These are phyloP conservation scores for Bucorvus abyssinicus DNA, from an alignment of 2,797 vertebrate genomes.

Conservation along the genomic window DNA sequence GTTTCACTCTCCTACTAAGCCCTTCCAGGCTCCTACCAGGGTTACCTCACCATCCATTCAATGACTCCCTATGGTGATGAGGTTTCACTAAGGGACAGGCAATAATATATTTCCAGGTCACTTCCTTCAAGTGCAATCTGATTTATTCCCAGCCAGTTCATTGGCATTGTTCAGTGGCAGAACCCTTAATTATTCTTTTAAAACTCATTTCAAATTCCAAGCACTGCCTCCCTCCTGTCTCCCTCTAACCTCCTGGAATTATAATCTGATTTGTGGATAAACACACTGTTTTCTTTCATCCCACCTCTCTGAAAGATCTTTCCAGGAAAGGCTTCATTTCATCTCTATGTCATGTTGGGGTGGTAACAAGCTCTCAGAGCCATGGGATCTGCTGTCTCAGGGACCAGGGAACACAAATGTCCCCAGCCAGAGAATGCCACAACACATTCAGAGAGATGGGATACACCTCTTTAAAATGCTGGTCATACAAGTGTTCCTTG, in stretches of 20 bases:
- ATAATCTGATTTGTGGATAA: background rate
- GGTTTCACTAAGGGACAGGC: background rate
- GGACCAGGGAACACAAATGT: background rate
- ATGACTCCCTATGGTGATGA: background rate
- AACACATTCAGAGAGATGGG: background rate
- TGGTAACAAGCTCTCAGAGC: background rate
- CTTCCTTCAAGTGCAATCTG: background rate
- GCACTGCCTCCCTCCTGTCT: background rate
- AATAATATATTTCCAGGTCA: constrained; percentile 32
- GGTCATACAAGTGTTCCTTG: background rate
- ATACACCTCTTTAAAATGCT: background rate
- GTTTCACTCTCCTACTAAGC: background rate
- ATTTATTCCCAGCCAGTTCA: constrained; percentile 39
- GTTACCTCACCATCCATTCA: background rate
- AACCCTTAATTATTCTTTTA: constrained; percentile 32
- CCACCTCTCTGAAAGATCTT: background rate
- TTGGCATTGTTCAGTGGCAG: background rate
- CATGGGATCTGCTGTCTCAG: background rate
- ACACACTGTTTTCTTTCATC: background rate
- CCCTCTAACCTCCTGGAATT: background rate
- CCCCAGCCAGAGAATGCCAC: background rate
- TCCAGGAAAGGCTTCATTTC: background rate
- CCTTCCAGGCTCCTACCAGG: background rate
- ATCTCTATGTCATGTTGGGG: background rate
- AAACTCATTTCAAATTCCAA: constrained; percentile 29